These are phyloP conservation scores for Triplophysa rosa DNA, from an alignment of 2,113 vertebrate species.

Conservation along the genomic window DNA sequence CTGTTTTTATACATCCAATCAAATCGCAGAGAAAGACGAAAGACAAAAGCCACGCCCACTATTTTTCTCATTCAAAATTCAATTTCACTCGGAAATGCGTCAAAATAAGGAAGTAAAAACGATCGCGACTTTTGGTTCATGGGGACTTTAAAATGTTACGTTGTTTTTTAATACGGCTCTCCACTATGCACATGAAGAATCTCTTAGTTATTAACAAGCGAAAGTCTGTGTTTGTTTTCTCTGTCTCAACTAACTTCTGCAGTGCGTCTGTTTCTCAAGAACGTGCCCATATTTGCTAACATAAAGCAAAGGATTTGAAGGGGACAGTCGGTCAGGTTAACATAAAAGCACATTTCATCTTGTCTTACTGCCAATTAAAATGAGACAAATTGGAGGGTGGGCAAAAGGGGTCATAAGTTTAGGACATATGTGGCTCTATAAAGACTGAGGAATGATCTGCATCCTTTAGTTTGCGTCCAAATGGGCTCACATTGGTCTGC, in stretches of 20 bases:
- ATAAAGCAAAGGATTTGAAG: not conserved
- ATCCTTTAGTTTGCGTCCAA: slow-evolving; percentile 24
- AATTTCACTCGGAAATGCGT: too few relatives aligned
- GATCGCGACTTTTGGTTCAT: too few relatives aligned
- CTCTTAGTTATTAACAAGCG: not conserved
- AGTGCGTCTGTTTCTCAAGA: not conserved
- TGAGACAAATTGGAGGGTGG: slow-evolving; percentile 3
- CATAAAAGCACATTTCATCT: slow-evolving; percentile 36
- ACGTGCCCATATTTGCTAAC: not conserved
- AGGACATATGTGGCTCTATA: slow-evolving; percentile 23
- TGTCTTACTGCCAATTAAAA: slow-evolving; percentile 28
- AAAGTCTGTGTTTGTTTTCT: not conserved
- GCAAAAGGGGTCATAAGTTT: not conserved
- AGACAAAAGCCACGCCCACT: too few relatives aligned
- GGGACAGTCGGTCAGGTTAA: slow-evolving; percentile 13
- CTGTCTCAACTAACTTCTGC: not conserved
- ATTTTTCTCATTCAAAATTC: too few relatives aligned
- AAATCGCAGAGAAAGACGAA: too few relatives aligned
- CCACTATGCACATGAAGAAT: not conserved
- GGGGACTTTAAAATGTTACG: too few relatives aligned
- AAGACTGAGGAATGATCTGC: slow-evolving; percentile 2
- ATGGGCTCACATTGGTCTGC: slow-evolving; percentile 14
- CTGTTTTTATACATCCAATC: too few relatives aligned
- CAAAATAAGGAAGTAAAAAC: too few relatives aligned
- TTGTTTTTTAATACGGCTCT: too few relatives aligned